phyloP scores from a whole-genome alignment of 1,140 invertebrate species.

The Macrobrachium nipponense region DNA sequence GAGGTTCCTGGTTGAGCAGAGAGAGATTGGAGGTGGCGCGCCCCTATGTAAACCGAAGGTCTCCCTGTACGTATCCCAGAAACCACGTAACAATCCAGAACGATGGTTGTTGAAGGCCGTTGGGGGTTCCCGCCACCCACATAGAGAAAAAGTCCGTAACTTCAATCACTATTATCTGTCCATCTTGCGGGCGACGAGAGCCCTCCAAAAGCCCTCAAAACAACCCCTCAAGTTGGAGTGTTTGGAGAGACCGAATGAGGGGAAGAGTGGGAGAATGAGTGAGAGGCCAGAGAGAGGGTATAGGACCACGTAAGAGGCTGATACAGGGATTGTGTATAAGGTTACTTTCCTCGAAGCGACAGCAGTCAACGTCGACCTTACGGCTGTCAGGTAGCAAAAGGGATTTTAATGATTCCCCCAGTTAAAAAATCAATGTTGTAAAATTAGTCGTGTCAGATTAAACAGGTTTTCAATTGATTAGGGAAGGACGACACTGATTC shows the following conservation, averaged over 20 bases:
- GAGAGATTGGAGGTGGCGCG: too few species aligned
- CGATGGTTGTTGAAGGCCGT: too few species aligned
- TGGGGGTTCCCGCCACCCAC: slow-evolving; percentile 20
- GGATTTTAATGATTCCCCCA: slow-evolving; percentile 23
- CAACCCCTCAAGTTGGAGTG: slow-evolving; percentile 55
- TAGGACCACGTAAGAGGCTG: too few species aligned
- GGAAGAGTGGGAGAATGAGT: slow-evolving; percentile 12
- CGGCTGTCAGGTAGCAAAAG: neutral
- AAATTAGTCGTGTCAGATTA: slow-evolving; percentile 52
- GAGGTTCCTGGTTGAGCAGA: too few species aligned
- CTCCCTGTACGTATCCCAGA: too few species aligned
- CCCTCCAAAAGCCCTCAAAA: slow-evolving; percentile 44
- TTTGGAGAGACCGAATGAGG: slow-evolving; percentile 41
- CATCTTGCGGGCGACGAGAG: slow-evolving; percentile 53
- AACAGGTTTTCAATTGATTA: neutral
- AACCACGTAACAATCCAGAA: too few species aligned
- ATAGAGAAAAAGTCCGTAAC: slow-evolving; percentile 13
- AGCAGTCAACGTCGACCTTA: too few species aligned
- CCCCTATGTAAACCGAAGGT: too few species aligned
- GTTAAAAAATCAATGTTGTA: slow-evolving; percentile 33
- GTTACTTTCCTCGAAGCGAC: too few species aligned
- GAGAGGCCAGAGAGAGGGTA: neutral
- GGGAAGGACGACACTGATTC: too few species aligned
- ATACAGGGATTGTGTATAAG: too few species aligned
- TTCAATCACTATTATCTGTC: slow-evolving; percentile 56